These are phyloP conservation scores for Cordylochernes scorpioides DNA, from an alignment of 2,888 invertebrate species.

Conservation along the genomic window DNA sequence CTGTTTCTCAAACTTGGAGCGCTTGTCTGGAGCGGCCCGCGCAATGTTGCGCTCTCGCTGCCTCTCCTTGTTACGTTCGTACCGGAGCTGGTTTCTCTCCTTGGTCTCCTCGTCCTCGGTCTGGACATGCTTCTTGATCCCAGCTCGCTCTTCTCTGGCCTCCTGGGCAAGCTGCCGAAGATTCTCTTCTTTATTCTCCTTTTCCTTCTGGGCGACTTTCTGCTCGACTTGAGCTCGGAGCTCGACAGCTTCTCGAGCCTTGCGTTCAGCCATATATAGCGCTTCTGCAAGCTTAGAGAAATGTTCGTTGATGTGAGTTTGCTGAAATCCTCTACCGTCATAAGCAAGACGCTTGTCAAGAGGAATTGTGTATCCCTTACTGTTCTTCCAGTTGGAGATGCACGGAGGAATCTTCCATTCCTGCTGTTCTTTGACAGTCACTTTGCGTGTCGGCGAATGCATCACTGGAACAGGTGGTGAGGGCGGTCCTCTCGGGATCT, in stretches of 20 bases:
- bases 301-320: slow-evolving; percentile 93
- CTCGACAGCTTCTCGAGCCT: slow-evolving; percentile 90
- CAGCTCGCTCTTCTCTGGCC: slow-evolving; percentile 80
- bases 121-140: slow-evolving; percentile 29
- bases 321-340: slow-evolving; percentile 86
- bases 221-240: slow-evolving; percentile 82
- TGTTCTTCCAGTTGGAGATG: slow-evolving; percentile 98
- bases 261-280: slow-evolving; percentile 83
- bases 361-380: slow-evolving; percentile 87
- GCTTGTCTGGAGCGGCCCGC: slow-evolving; percentile 73
- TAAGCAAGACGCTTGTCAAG: slow-evolving; percentile 91
- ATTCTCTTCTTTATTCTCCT: slow-evolving; percentile 89
- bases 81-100: slow-evolving; percentile 58
- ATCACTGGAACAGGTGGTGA: slow-evolving; percentile 96
- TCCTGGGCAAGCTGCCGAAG: slow-evolving; percentile 71
- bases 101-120: slow-evolving; percentile 29
- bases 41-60: slow-evolving; percentile 76
- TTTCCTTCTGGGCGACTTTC: slow-evolving; percentile 86
- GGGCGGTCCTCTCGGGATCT: slow-evolving; percentile 91
- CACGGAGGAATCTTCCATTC: slow-evolving; percentile 99
- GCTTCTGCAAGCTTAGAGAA: slow-evolving; percentile 95
- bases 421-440: slow-evolving; percentile 91
- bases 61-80: slow-evolving; percentile 66
- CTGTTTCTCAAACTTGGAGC: slow-evolving; percentile 54
- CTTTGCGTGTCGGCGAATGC: slow-evolving; percentile 88